Evolutionary conservation across 2,888 invertebrate genomes (phyloP), one percentile per base, ranked within the genome.

Genomic region (Caenorhabditis zanzibari): DNA sequence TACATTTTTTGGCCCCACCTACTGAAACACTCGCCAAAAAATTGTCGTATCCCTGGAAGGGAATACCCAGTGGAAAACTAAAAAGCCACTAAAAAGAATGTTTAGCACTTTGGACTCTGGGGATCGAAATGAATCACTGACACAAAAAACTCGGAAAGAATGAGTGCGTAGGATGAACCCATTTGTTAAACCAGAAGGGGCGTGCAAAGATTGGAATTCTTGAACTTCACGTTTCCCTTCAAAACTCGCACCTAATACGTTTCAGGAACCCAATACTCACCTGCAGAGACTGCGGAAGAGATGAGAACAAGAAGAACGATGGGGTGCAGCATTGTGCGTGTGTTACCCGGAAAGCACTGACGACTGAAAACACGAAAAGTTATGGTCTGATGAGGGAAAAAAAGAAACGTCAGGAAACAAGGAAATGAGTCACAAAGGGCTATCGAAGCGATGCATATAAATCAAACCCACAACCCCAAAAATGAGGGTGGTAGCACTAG

Each of bases 291-390:
- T 32, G 64, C 52, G 19, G 83, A 32, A 44, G 71, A 74, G 41
- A 74, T 58, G 24, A 61, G 71, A 66, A 79, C 58, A 35, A 71
- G 52, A 49, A 83, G 83, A 54, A 83, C 79, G 63, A 72, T 74
- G 68, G 26, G 47, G 44, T 56, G 79, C 79, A 83, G 63, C 83
- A 83, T 83, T 56, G 76, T 82, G 82, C 82, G 76, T 73, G 76
- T 79, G 83, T 79, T 83, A 83, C 83, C 83, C 83, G 79, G 69
- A 71, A 73, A 83, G 79, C 83, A 79, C 83, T 72, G 76, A 82
- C 72, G 74, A 77, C 77, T 82, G 82, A 47, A 82, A 82, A 54
- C 9, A 54, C 10, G n/a, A 35, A 26, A 26, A 24, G 44, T 41
- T 24, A n/a, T 35, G 19, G 32, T 64, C 35, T 38, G n/a, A 35